Conservation (phyloP, 2,113 vertebrate genomes). For the Cariama cristata region DNA sequence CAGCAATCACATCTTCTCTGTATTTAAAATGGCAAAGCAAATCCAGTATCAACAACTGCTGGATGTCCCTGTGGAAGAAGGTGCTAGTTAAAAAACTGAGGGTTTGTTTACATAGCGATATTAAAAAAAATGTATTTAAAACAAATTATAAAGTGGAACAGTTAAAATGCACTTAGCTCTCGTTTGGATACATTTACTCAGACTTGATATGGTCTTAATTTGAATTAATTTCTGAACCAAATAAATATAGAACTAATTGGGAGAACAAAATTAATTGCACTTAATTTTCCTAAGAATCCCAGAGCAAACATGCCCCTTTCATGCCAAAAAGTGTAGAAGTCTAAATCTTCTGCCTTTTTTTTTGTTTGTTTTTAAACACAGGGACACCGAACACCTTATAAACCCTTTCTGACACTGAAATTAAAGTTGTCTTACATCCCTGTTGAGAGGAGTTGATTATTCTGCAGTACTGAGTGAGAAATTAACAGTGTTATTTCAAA, state of each 20-base stretch:
- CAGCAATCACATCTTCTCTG: background rate
- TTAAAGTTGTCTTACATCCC: background rate
- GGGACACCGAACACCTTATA: background rate
- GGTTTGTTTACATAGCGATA: background rate
- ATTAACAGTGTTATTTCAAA: background rate
- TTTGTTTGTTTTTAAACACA: background rate
- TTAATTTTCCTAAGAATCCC: background rate
- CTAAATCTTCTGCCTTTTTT: background rate
- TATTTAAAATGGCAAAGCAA: background rate
- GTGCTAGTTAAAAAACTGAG: background rate
- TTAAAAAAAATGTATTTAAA: background rate
- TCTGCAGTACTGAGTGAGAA: background rate
- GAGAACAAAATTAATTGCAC: background rate
- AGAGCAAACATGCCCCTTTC: background rate
- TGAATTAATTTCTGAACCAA: background rate
- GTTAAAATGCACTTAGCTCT: background rate
- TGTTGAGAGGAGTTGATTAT: background rate
- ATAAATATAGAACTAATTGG: background rate
- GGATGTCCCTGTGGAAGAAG: background rate
- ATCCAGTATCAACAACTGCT: background rate
- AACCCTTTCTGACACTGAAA: background rate
- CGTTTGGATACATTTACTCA: background rate
- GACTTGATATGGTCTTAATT: background rate
- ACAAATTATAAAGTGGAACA: background rate
- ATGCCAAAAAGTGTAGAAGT: background rate